These are phyloP conservation scores for Halcyon badia DNA, from an alignment of 2,797 vertebrate species.

Conservation along the genomic window DNA sequence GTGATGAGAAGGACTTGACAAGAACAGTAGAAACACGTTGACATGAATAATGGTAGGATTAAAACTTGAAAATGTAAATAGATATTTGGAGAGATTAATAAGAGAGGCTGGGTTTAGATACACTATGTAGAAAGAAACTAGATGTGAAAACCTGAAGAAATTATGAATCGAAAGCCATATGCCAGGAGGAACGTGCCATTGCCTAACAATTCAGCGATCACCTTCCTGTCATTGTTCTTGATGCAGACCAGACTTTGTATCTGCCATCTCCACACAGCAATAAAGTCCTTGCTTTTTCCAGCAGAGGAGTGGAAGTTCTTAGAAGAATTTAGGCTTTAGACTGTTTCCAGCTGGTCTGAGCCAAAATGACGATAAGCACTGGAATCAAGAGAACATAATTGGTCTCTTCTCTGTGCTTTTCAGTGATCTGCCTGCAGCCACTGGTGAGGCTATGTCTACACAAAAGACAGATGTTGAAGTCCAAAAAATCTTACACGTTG, in stretches of 20 bases:
- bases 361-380: neutral
- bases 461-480: neutral
- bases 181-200: neutral
- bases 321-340: neutral
- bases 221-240: neutral
- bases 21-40: neutral
- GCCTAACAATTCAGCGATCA: neutral
- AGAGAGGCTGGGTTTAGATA: neutral
- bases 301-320: neutral
- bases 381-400: neutral
- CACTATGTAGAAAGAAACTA: neutral
- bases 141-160: neutral
- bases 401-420: neutral
- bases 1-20: neutral
- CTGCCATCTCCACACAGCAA: neutral
- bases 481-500: neutral
- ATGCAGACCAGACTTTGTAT: neutral
- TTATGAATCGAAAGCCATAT: neutral
- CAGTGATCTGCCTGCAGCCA: neutral
- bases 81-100: neutral
- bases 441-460: neutral
- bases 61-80: neutral
- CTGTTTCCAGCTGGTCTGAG: neutral
- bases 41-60: neutral
- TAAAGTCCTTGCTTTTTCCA: neutral